Percentiles rank a stretch among this genome's conserved stretches.
phyloP scores from a whole-genome alignment of 2,797 vertebrate species.

The Rhinella marina region DNA sequence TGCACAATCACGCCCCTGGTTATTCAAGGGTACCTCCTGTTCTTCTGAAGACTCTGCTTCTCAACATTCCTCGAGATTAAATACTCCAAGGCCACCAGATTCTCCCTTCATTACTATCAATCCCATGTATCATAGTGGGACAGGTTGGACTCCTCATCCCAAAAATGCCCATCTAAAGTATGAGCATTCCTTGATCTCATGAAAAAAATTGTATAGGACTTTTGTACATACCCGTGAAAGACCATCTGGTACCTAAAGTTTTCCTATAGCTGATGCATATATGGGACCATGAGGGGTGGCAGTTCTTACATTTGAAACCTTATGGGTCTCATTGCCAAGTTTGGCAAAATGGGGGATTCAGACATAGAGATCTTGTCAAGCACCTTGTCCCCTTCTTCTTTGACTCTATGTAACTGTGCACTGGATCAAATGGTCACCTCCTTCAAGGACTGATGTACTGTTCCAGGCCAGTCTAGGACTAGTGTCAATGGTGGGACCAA shows the following conservation, averaged over 20 bases:
- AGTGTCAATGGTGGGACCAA: no score
- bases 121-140: conserved; percentile 48
- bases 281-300: neutral
- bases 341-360: neutral
- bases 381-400: neutral
- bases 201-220: neutral
- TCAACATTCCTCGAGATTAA: neutral
- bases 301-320: neutral
- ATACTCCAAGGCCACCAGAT: neutral
- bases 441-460: neutral
- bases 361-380: neutral
- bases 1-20: neutral
- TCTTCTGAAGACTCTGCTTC: conserved; percentile 1
- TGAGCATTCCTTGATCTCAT: neutral
- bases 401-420: no score
- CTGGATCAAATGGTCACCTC: neutral
- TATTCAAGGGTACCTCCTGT: neutral
- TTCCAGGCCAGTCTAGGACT: no score
- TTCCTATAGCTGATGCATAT: no score
- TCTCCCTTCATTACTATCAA: conserved; percentile 30
- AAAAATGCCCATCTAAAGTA: neutral
- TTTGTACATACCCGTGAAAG: neutral
- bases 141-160: neutral
- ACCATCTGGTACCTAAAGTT: no score
- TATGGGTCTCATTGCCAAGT: neutral